phyloP scores from a whole-genome alignment of 2,113 vertebrate genomes.

The Sorex araneus region DNA sequence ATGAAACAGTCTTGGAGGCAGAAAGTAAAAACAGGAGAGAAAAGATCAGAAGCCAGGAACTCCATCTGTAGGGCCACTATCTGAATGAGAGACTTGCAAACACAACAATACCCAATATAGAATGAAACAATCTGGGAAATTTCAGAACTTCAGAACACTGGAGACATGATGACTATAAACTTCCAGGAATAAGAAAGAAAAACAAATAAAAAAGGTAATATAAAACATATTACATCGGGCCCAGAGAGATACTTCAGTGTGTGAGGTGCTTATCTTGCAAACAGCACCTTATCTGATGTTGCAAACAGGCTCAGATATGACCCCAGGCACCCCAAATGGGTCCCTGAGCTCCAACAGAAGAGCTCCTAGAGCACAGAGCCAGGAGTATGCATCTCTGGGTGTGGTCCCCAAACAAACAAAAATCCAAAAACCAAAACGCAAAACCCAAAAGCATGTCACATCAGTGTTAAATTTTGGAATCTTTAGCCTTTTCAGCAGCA shows the following conservation, averaged over 20 bases:
- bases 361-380: too few relatives aligned
- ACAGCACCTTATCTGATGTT: too few relatives aligned
- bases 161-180: not conserved
- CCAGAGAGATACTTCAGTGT: too few relatives aligned
- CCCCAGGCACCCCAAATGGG: too few relatives aligned
- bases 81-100: not conserved
- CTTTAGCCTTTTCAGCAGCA: not conserved
- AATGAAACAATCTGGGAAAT: not conserved
- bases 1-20: not conserved
- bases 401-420: not conserved
- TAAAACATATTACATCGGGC: too few relatives aligned
- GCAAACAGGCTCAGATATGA: too few relatives aligned
- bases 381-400: too few relatives aligned
- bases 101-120: not conserved
- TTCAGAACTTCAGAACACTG: not conserved
- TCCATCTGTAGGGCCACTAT: not conserved
- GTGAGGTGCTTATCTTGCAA: too few relatives aligned
- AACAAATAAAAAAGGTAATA: too few relatives aligned
- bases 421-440: not conserved
- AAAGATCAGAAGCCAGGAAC: constrained; percentile 12
- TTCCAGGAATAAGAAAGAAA: not conserved
- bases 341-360: too few relatives aligned
- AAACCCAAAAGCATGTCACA: not conserved
- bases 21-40: not conserved
- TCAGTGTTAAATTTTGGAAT: not conserved